A percentile compares a stretch with the other conserved stretches of the same genome.
phyloP scores from a whole-genome alignment of 1,140 invertebrate genomes.

The Plodia interpunctella region DNA sequence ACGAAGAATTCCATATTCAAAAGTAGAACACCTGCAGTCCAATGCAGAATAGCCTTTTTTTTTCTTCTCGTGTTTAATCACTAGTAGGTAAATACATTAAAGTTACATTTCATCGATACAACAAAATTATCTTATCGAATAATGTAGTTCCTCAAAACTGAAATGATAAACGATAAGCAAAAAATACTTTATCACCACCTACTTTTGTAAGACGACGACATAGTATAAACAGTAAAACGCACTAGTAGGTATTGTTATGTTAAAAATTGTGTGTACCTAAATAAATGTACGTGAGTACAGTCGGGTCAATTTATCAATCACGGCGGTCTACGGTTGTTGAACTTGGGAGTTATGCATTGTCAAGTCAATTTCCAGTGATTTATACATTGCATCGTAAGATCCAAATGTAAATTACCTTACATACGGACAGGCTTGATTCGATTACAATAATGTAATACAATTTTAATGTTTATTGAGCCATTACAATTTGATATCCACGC shows the following conservation, averaged over 20 bases:
- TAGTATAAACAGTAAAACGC: background rate
- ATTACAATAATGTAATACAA: slow-evolving; percentile 1
- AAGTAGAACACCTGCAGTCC: too few species aligned
- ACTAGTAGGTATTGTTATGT: background rate
- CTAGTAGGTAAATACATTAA: background rate
- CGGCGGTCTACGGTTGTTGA: slow-evolving; percentile 33
- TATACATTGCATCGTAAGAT: slow-evolving; percentile 28
- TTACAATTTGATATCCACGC: background rate
- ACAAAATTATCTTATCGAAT: slow-evolving; percentile 1
- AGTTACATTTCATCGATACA: background rate
- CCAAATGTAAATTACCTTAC: slow-evolving; percentile 4
- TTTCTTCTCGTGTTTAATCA: too few species aligned
- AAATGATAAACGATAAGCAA: background rate
- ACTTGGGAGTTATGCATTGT: slow-evolving; percentile 36
- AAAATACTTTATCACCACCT: background rate
- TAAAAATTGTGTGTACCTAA: background rate
- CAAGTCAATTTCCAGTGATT: slow-evolving; percentile 48
- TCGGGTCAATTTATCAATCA: slow-evolving; percentile 39
- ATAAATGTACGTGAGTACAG: background rate
- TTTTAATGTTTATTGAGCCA: slow-evolving; percentile 3
- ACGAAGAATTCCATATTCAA: too few species aligned
- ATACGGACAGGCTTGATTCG: background rate
- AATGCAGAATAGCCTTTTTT: too few species aligned
- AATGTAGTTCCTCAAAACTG: background rate
- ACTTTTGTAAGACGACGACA: background rate